Percentiles rank a stretch among this genome's conserved stretches.
Evolutionary conservation across 2,888 invertebrate species (phyloP).

Genomic region (Caenorhabditis doughertyi): DNA sequence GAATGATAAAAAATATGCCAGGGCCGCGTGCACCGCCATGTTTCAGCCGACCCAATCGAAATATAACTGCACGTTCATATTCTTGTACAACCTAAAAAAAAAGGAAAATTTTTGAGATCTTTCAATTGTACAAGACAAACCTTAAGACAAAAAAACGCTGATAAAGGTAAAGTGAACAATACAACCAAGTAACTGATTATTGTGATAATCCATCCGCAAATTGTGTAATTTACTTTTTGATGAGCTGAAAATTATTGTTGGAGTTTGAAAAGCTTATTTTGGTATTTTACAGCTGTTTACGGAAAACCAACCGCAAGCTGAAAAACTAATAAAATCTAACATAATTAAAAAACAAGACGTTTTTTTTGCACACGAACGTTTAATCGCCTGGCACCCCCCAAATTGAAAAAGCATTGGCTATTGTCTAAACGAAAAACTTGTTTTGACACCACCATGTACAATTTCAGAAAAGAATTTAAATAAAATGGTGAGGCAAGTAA

Average conservation of each 20-base stretch:
- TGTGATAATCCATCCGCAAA: slow-evolving; percentile 82
- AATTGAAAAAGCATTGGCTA: slow-evolving; percentile 28
- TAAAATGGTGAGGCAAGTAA: not conserved
- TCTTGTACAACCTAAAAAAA: slow-evolving; percentile 81
- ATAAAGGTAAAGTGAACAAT: slow-evolving; percentile 79
- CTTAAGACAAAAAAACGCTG: slow-evolving; percentile 81
- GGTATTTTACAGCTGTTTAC: too few relatives aligned
- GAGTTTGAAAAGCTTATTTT: not conserved
- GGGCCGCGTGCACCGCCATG: slow-evolving; percentile 88
- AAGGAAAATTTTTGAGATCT: too few relatives aligned
- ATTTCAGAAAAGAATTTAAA: slow-evolving; percentile 4
- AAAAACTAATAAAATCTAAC: slow-evolving; percentile 19
- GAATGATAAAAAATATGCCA: slow-evolving; percentile 87
- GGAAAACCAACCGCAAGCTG: not conserved
- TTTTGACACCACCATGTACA: slow-evolving; percentile 35
- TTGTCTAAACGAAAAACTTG: slow-evolving; percentile 16
- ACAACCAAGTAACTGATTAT: slow-evolving; percentile 79
- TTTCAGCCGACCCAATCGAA: slow-evolving; percentile 89
- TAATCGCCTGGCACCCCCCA: slow-evolving; percentile 11
- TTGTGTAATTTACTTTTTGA: slow-evolving; percentile 61
- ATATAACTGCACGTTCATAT: slow-evolving; percentile 90
- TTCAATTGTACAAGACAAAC: too few relatives aligned
- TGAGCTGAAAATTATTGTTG: slow-evolving; percentile 54
- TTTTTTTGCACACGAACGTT: not conserved
- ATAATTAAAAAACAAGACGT: slow-evolving; percentile 10